Base-by-base conservation (phyloP, 2,888 invertebrate species). In the Xanthostigma xanthostigma region DNA sequence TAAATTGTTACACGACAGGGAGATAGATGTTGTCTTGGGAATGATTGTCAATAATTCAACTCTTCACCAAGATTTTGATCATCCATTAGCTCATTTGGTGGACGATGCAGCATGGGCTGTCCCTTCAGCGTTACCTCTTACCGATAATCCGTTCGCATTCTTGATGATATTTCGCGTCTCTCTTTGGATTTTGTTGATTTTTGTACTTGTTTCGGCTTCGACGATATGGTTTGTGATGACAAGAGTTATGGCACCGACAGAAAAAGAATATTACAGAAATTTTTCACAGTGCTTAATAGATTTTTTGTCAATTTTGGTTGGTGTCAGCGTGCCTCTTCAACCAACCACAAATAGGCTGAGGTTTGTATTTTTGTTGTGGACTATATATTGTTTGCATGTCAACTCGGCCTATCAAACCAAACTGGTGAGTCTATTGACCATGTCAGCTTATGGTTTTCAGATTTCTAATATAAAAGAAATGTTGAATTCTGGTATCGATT, bases 1-100 rank as follows among this genome's bases (percentile, higher is more conserved):
- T 17, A 67, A 64, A 4, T 58, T 65, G 11, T 54, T 77, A 1
- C 54, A 61, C 1, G 54, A 60, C 1, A 64, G 62, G 50, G 61
- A 45, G 34, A 39, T 72, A 5, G 69, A 75, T 47, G 60, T 77
- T 8, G 62, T 75, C 6, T 56, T 75, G 13, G 77, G 78, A 8
- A 76, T 75, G 1, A 73, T 73, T 51, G 76, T 70, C 61, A 73
- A 77, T 5, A 77, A 78, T 55, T 67, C 68, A 45, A 75, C 75
- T 52, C 70, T 76, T 0, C 70, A 70, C 34, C 67, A 71, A 53
- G 70, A 69, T 50, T 78, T 77, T 57, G 74, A 72, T 57, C 67
- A 66, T 27, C 73, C 73, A 41, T 60, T 65, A 8, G 61, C 70
- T 3, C 77, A 78, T 58, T 63, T 76, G 41, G 61, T 66, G 5